A percentile compares a stretch with the other conserved stretches of the same genome.
These are phyloP conservation scores for Nycteola revayana DNA, from an alignment of 2,888 invertebrate genomes.

Conservation along the genomic window DNA sequence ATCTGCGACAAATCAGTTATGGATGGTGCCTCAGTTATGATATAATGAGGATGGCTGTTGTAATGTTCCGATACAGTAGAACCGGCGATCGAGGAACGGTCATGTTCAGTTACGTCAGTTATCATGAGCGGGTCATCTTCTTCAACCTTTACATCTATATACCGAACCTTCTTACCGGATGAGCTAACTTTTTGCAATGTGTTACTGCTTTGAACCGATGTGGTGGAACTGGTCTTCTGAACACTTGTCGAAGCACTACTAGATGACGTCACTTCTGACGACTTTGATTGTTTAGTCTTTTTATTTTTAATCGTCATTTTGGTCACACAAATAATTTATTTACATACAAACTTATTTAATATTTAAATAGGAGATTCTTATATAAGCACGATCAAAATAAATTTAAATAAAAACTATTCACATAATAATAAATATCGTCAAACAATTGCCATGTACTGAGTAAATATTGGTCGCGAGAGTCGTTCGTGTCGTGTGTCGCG, in stretches of 20 bases:
- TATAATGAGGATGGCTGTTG: slow-evolving; percentile 78
- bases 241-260: slow-evolving; percentile 73
- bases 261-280: slow-evolving; percentile 64
- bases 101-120: slow-evolving; percentile 75
- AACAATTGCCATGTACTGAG: slow-evolving; percentile 68
- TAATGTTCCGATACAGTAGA: slow-evolving; percentile 76
- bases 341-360: slow-evolving; percentile 40
- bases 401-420: slow-evolving; percentile 48
- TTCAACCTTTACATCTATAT: slow-evolving; percentile 79
- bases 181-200: slow-evolving; percentile 69
- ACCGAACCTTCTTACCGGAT: slow-evolving; percentile 75
- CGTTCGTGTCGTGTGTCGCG: slow-evolving; percentile 74
- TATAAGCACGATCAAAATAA: slow-evolving; percentile 62
- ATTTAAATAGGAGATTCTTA: slow-evolving; percentile 64
- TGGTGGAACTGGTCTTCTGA: slow-evolving; percentile 68
- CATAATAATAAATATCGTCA: slow-evolving; percentile 57
- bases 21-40: slow-evolving; percentile 78
- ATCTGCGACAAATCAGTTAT: slow-evolving; percentile 71
- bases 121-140: slow-evolving; percentile 80
- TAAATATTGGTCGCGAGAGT: slow-evolving; percentile 68
- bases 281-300: slow-evolving; percentile 77
- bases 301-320: slow-evolving; percentile 82
- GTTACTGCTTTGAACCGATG: slow-evolving; percentile 67
- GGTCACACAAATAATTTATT: slow-evolving; percentile 52
- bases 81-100: slow-evolving; percentile 71